phyloP scores from a whole-genome alignment of 1,140 invertebrate species.

The Musca vetustissima region DNA sequence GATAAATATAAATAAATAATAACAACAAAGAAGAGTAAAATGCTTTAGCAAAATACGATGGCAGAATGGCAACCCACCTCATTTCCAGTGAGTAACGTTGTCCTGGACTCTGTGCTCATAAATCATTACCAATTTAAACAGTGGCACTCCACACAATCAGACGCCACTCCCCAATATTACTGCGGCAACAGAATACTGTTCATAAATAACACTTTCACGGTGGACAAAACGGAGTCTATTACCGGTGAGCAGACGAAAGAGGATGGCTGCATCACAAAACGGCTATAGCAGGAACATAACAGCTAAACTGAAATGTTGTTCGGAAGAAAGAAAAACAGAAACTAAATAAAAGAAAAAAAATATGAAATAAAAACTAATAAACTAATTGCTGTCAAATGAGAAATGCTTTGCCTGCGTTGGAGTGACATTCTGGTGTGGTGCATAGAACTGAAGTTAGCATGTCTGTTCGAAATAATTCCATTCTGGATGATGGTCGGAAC shows the following conservation, averaged over 20 bases:
- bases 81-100: too few relatives aligned
- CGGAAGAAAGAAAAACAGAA: background rate
- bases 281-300: too few relatives aligned
- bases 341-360: background rate
- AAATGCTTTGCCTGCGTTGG: slow-evolving; percentile 4
- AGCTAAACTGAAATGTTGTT: too few relatives aligned
- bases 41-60: background rate
- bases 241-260: too few relatives aligned
- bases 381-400: slow-evolving; percentile 22
- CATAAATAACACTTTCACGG: slow-evolving; percentile 23
- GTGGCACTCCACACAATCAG: background rate
- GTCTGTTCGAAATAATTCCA: background rate
- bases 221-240: too few relatives aligned
- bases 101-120: background rate
- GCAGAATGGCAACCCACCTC: slow-evolving; percentile 1
- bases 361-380: slow-evolving; percentile 23
- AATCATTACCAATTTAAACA: slow-evolving; percentile 18
- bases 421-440: slow-evolving; percentile 12
- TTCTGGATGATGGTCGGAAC: background rate
- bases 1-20: slow-evolving; percentile 5
- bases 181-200: background rate
- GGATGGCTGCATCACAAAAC: too few relatives aligned
- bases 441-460: slow-evolving; percentile 10
- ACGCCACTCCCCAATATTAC: background rate
- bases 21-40: background rate